These are phyloP conservation scores for Eilema caniola DNA, from an alignment of 2,888 invertebrate genomes.

Conservation along the genomic window DNA sequence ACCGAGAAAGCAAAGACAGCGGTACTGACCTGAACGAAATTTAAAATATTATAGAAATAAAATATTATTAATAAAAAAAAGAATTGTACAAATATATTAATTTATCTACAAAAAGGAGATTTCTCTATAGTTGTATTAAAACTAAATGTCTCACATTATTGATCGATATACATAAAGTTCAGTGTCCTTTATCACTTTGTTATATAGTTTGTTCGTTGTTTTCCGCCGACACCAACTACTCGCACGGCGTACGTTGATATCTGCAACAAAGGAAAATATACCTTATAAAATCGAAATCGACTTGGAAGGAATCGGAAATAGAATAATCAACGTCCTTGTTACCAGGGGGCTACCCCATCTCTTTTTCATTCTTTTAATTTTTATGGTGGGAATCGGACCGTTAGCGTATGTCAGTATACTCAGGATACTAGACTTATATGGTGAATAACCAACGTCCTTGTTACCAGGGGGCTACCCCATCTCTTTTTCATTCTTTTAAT, in stretches of 20 bases:
- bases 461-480: too few relatives aligned
- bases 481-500: too few relatives aligned
- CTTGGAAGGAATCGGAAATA: neutral
- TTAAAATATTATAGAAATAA: conserved; percentile 44
- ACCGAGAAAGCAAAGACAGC: conserved; percentile 63
- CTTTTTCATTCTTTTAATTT: too few relatives aligned
- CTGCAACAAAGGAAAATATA: conserved; percentile 60
- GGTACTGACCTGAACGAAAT: conserved; percentile 67
- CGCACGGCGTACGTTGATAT: conserved; percentile 84
- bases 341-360: too few relatives aligned
- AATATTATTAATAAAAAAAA: conserved; percentile 30
- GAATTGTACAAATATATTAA: conserved; percentile 74
- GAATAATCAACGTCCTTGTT: neutral
- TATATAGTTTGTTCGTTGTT: conserved; percentile 77
- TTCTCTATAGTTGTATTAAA: conserved; percentile 59
- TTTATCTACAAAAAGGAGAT: conserved; percentile 72
- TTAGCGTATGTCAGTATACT: too few relatives aligned
- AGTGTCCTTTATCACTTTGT: conserved; percentile 78
- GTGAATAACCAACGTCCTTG: too few relatives aligned
- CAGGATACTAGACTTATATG: too few relatives aligned
- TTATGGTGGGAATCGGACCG: too few relatives aligned
- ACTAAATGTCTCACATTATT: conserved; percentile 71
- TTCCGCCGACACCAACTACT: conserved; percentile 77
- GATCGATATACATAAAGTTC: conserved; percentile 50
- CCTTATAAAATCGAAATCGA: neutral